A percentile compares a stretch with the other conserved stretches of the same genome.
Conservation (phyloP, 2,797 vertebrate genomes). For the Tenualosa ilisha region DNA sequence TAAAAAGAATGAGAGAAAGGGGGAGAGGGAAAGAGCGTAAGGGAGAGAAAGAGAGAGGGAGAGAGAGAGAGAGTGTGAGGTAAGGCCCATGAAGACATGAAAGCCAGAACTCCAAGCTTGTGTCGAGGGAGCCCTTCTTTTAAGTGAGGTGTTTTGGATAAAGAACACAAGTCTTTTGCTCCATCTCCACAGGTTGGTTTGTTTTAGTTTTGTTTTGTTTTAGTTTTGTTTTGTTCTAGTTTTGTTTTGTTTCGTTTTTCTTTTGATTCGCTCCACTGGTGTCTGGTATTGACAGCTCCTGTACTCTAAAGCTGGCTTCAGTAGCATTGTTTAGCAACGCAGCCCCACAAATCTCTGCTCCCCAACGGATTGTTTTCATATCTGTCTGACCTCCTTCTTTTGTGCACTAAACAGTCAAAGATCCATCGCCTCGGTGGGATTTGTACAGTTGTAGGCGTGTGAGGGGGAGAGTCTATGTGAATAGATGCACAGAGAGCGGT, state of each 20-base stretch:
- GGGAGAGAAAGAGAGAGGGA: no score
- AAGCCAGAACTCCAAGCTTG: background rate
- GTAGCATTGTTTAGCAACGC: background rate
- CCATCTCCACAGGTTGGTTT: background rate
- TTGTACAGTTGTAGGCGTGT: background rate
- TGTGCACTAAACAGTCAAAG: background rate
- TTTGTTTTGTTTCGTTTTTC: background rate
- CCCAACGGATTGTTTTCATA: background rate
- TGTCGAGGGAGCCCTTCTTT: background rate
- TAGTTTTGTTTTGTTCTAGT: background rate
- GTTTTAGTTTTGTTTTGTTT: background rate
- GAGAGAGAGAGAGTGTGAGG: background rate
- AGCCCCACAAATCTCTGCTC: background rate
- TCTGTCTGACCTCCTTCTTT: slow-evolving; percentile 8
- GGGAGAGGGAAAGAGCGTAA: background rate
- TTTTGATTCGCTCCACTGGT: background rate
- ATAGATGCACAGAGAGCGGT: background rate
- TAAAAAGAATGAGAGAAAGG: background rate
- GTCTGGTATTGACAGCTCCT: background rate
- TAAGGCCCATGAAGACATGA: no score
- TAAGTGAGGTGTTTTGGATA: background rate
- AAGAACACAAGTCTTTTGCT: background rate
- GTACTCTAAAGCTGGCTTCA: background rate
- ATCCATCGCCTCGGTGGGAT: background rate
- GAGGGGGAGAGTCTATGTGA: background rate